phyloP scores from a whole-genome alignment of 1,140 invertebrate species.

The Nasonia vitripennis region DNA sequence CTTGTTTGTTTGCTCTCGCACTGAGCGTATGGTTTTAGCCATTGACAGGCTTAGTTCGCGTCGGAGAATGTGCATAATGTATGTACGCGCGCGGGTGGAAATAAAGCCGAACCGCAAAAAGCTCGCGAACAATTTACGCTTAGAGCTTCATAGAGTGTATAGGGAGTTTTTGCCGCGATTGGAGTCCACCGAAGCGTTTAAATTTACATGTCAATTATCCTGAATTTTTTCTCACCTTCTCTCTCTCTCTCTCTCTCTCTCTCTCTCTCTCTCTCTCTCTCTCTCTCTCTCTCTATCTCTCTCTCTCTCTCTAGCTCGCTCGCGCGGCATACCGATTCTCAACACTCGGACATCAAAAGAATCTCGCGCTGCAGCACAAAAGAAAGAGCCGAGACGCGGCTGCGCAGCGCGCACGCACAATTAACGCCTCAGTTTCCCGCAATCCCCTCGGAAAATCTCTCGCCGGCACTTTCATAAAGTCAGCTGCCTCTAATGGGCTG shows the following conservation, averaged over 20 bases:
- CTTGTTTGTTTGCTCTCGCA: neutral
- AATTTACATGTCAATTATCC: slow-evolving; percentile 47
- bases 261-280: no score
- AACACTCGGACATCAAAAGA: neutral
- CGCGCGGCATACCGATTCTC: slow-evolving; percentile 21
- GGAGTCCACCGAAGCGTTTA: slow-evolving; percentile 23
- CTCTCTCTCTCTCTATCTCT: no score
- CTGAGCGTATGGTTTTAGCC: neutral
- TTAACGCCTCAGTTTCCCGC: slow-evolving; percentile 28
- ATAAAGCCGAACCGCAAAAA: neutral
- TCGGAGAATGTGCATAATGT: no score
- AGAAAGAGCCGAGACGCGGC: neutral
- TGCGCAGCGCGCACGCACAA: neutral
- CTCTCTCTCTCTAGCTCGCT: neutral
- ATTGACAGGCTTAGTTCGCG: neutral
- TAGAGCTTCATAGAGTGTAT: neutral
- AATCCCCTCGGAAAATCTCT: slow-evolving; percentile 28
- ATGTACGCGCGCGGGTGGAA: neutral
- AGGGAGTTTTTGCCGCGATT: slow-evolving; percentile 8
- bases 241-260: no score
- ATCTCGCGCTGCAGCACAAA: neutral
- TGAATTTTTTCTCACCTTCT: neutral
- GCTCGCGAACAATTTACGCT: neutral
- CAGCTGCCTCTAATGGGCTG: slow-evolving; percentile 4
- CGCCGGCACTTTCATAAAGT: slow-evolving; percentile 12